A percentile compares a stretch with the other conserved stretches of the same genome.
phyloP scores from a whole-genome alignment of 1,140 invertebrate genomes.

The Drosophila elegans region DNA sequence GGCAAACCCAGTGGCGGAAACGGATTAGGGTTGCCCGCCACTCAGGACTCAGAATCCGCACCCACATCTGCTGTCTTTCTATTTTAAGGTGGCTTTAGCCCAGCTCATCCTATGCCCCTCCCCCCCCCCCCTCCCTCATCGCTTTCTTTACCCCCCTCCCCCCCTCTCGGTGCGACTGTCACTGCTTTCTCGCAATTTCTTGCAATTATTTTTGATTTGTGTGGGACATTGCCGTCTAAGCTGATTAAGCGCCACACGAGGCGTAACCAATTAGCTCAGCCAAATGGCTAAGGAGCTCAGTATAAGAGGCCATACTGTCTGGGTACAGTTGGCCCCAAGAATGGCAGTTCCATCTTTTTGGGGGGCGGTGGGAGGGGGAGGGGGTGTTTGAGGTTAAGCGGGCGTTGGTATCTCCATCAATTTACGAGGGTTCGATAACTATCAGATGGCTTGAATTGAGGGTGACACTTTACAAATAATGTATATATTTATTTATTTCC shows the following conservation, averaged over 20 bases:
- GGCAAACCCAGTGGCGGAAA: background rate
- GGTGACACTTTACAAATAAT: no score
- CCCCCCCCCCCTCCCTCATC: background rate
- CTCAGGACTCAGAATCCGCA: background rate
- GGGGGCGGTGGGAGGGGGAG: background rate
- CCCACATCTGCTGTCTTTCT: constrained; percentile 1
- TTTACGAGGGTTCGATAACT: background rate
- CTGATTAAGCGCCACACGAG: constrained; percentile 49
- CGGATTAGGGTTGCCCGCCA: constrained; percentile 11
- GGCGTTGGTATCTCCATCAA: background rate
- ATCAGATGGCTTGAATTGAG: no score
- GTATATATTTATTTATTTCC: no score
- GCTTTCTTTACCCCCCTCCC: background rate
- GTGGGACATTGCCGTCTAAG: constrained; percentile 38
- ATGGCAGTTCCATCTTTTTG: background rate
- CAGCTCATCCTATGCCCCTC: background rate
- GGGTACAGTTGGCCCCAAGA: background rate
- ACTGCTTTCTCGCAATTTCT: constrained; percentile 36
- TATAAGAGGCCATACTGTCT: background rate
- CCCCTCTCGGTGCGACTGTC: background rate
- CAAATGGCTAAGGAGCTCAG: constrained; percentile 6
- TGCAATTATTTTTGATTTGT: constrained; percentile 74
- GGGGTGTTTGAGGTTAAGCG: background rate
- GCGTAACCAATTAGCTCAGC: constrained; percentile 38
- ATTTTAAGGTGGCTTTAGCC: constrained; percentile 17